phyloP scores from a whole-genome alignment of 2,888 invertebrate species.

The Drosophila paramelanica region DNA sequence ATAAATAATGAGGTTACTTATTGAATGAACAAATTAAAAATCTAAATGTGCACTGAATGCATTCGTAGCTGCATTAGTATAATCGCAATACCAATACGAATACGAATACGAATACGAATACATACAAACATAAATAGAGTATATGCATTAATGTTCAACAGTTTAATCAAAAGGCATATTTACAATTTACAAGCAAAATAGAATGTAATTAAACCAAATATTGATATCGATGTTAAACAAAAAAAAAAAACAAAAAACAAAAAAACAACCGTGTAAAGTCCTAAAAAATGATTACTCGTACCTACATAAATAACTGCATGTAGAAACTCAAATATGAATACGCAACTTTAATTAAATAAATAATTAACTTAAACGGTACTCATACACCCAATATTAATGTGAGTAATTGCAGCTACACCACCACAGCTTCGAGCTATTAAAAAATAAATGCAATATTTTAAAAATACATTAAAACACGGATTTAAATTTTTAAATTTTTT shows the following conservation, averaged over 20 bases:
- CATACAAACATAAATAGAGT: conserved; percentile 51
- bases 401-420: conserved; percentile 65
- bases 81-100: conserved; percentile 43
- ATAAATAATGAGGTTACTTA: conserved; percentile 9
- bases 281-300: conserved; percentile 60
- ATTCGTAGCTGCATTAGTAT: conserved; percentile 44
- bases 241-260: conserved; percentile 29
- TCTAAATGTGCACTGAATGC: conserved; percentile 52
- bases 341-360: conserved; percentile 64
- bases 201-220: conserved; percentile 50
- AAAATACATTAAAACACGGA: conserved; percentile 44
- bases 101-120: conserved; percentile 22
- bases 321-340: conserved; percentile 57
- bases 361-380: conserved; percentile 46
- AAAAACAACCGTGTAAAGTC: conserved; percentile 66
- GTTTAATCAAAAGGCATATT: conserved; percentile 64
- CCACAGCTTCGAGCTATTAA: conserved; percentile 78
- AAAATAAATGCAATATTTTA: conserved; percentile 79
- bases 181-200: conserved; percentile 59
- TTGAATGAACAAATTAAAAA: conserved; percentile 20
- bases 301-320: conserved; percentile 61
- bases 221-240: conserved; percentile 68
- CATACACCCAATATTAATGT: conserved; percentile 50
- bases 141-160: conserved; percentile 64
- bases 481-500: not conserved